A percentile compares a stretch with the other conserved stretches of the same genome.
Conservation (phyloP, 1,140 invertebrate genomes). For the Drosophila biarmipes region DNA sequence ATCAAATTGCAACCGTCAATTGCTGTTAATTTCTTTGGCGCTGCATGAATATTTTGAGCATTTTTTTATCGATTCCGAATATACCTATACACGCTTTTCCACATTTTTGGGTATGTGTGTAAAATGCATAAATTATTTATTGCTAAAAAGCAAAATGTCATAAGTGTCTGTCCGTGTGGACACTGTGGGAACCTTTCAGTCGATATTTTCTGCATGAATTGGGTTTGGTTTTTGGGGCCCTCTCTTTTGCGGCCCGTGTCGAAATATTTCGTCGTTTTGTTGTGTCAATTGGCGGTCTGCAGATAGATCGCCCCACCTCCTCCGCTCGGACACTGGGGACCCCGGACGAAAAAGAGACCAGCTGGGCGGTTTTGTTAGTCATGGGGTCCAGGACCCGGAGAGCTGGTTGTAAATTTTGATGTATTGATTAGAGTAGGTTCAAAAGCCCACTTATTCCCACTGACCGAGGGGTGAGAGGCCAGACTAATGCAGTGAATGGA, state of each 20-base stretch:
- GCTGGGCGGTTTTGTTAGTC: conserved; percentile 39
- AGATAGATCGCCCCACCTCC: conserved; percentile 4
- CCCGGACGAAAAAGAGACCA: conserved; percentile 11
- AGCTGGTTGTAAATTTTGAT: conserved; percentile 47
- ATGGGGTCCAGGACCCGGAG: conserved; percentile 17
- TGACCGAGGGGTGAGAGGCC: neutral
- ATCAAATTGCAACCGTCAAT: conserved; percentile 62
- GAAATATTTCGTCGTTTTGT: conserved; percentile 60
- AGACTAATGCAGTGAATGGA: conserved; percentile 8
- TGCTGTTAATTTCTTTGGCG: conserved; percentile 62
- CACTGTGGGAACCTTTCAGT: conserved; percentile 53
- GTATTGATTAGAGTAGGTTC: conserved; percentile 48
- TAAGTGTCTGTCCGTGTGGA: conserved; percentile 49
- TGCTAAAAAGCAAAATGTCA: conserved; percentile 64
- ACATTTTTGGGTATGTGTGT: conserved; percentile 2
- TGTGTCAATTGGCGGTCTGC: conserved; percentile 45
- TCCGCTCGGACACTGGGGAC: conserved; percentile 16
- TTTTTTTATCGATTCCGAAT: conserved; percentile 10
- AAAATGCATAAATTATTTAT: conserved; percentile 67
- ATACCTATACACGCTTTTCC: conserved; percentile 8
- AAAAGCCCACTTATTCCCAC: neutral
- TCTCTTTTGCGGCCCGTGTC: conserved; percentile 16
- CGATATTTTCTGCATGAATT: conserved; percentile 39
- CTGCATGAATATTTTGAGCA: conserved; percentile 41
- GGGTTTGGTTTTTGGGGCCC: conserved; percentile 16